Evolutionary conservation across 1,140 invertebrate species (phyloP).

Genomic region (Heliconius melpomene): DNA sequence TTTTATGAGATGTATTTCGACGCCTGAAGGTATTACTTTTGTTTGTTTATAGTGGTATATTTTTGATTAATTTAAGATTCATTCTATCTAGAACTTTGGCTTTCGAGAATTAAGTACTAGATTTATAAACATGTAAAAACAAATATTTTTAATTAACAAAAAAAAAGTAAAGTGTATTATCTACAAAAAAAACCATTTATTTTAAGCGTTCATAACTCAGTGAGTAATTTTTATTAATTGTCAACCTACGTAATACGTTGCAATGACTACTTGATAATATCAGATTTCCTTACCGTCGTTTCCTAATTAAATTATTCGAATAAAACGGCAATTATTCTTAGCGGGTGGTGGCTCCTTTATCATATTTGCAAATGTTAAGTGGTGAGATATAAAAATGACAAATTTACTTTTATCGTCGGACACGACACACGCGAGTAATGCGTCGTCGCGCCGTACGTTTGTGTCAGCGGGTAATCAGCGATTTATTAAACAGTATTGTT

Average conservation of each 20-base stretch:
- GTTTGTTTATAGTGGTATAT: not conserved
- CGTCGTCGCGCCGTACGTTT: conserved; percentile 61
- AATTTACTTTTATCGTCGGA: conserved; percentile 65
- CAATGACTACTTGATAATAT: not conserved
- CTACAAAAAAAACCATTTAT: no score
- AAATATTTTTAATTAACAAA: no score
- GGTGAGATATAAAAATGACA: conserved; percentile 71
- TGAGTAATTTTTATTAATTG: not conserved
- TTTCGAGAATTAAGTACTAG: no score
- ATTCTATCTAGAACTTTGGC: no score
- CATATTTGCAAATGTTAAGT: conserved; percentile 60
- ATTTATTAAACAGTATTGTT: conserved; percentile 69
- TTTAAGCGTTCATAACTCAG: not conserved
- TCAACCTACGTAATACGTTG: not conserved
- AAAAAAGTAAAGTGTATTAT: no score
- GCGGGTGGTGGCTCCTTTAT: conserved; percentile 55
- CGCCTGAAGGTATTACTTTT: not conserved
- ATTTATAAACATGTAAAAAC: no score
- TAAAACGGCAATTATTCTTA: conserved; percentile 52
- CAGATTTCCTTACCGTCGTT: conserved; percentile 24
- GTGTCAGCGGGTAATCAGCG: conserved; percentile 71
- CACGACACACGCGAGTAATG: conserved; percentile 68
- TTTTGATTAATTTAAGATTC: not conserved
- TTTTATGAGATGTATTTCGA: conserved; percentile 29
- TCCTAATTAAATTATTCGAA: conserved; percentile 55